Evolutionary conservation across 2,797 vertebrate species (phyloP).

Genomic region (Cuculus canorus): DNA sequence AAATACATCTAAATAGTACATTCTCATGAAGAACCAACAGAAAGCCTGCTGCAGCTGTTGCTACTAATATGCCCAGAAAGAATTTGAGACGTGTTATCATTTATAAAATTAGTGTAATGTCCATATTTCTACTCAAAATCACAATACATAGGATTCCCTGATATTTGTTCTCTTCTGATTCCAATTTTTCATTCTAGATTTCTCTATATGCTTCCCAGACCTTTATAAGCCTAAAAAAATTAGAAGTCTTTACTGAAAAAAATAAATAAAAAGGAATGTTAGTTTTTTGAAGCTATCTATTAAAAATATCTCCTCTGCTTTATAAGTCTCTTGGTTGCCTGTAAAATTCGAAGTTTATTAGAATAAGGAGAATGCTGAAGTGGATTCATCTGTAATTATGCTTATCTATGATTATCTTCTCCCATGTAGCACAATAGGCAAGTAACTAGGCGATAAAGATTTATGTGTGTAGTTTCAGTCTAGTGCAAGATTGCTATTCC

Average conservation of each 20-base stretch:
- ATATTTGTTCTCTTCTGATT: not conserved
- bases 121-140: not conserved
- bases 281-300: not conserved
- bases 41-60: not conserved
- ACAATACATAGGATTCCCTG: not conserved
- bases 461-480: not conserved
- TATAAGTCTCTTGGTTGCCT: not conserved
- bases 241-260: not conserved
- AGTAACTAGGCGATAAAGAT: not conserved
- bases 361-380: not conserved
- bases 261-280: not conserved
- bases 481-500: not conserved
- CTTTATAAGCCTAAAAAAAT: not conserved
- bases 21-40: not conserved
- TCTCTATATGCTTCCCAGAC: not conserved
- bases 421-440: not conserved
- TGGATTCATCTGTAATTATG: not conserved
- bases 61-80: not conserved
- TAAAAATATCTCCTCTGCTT: not conserved
- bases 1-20: not conserved
- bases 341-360: not conserved
- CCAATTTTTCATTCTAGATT: not conserved
- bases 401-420: not conserved
- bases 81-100: not conserved
- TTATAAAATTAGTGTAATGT: not conserved